Evolutionary conservation across 2,888 invertebrate species (phyloP).

Genomic region (Nasonovia ribisnigri): DNA sequence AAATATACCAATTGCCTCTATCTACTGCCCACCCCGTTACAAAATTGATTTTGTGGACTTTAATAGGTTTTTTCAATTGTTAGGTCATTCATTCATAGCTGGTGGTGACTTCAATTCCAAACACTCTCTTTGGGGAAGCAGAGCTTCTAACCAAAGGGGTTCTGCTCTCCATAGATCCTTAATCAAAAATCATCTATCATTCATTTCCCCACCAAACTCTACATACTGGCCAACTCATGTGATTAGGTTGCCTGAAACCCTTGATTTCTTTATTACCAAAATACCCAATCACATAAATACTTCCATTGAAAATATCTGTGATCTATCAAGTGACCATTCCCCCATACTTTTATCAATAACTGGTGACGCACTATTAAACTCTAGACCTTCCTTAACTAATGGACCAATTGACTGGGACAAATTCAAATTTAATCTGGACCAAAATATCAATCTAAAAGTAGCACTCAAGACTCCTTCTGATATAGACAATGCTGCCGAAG

Average conservation of each 20-base stretch:
- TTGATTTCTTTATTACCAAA: slow-evolving; percentile 25
- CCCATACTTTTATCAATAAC: background rate
- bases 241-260: slow-evolving; percentile 7
- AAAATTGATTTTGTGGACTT: background rate
- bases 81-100: slow-evolving; percentile 32
- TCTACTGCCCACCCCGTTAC: too few species aligned
- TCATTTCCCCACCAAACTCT: too few species aligned
- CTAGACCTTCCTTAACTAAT: slow-evolving; percentile 20
- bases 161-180: too few species aligned
- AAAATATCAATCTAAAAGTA: background rate
- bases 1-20: background rate
- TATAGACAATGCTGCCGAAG: background rate
- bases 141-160: too few species aligned
- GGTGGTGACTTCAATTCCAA: too few species aligned
- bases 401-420: too few species aligned
- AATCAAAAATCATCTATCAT: too few species aligned
- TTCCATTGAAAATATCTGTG: background rate
- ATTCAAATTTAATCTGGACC: background rate
- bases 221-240: too few species aligned
- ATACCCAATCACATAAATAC: slow-evolving; percentile 11
- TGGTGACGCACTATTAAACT: too few species aligned
- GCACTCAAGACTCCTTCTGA: background rate
- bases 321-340: slow-evolving; percentile 9
- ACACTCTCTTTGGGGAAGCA: too few species aligned
- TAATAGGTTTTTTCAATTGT: background rate